A percentile compares a stretch with the other conserved stretches of the same genome.
phyloP scores from a whole-genome alignment of 2,113 vertebrate species.

The Poecilia latipinna region DNA sequence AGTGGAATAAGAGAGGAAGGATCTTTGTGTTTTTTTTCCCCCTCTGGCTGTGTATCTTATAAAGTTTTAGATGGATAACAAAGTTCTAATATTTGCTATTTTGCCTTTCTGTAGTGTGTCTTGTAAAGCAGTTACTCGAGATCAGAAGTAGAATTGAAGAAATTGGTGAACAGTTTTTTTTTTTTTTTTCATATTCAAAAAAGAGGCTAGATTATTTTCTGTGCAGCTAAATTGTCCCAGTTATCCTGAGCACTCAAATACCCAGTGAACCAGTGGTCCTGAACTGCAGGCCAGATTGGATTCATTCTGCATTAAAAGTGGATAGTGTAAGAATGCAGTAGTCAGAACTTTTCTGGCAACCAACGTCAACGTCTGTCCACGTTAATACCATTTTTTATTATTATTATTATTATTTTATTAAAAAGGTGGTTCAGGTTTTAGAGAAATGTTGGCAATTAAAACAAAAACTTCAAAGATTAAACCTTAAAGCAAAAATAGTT shows the following conservation, averaged over 20 bases:
- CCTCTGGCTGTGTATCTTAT: constrained; percentile 33
- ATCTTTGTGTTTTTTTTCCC: not conserved
- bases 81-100: constrained; percentile 13
- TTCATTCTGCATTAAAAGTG: constrained; percentile 4
- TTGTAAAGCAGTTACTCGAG: constrained; percentile 5
- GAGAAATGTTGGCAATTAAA: too few relatives aligned
- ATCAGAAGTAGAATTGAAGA: not conserved
- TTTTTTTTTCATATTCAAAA: constrained; percentile 11
- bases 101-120: constrained; percentile 13
- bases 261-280: constrained; percentile 6
- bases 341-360: not conserved
- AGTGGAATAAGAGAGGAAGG: not conserved
- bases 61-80: constrained; percentile 40
- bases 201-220: constrained; percentile 10
- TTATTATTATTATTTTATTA: not conserved
- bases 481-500: too few relatives aligned
- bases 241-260: constrained; percentile 26
- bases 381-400: too few relatives aligned
- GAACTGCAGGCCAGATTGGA: constrained; percentile 4
- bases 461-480: not conserved
- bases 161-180: not conserved
- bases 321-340: not conserved
- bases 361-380: not conserved
- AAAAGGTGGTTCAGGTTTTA: not conserved
- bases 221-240: constrained; percentile 37